phyloP scores from a whole-genome alignment of 2,113 vertebrate species.

The Microtus pennsylvanicus region DNA sequence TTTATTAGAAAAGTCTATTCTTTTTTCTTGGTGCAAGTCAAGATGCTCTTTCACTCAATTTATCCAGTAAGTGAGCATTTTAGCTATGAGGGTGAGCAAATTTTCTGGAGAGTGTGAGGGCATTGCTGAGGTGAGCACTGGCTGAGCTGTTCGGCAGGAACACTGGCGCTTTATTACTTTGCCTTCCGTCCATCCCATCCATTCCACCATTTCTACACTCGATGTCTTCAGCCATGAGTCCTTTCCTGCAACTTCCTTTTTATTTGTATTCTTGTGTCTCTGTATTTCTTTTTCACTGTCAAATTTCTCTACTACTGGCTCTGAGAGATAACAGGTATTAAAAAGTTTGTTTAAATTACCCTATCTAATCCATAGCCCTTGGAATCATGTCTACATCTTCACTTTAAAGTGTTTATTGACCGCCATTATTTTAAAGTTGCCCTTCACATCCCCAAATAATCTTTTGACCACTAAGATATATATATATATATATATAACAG shows the following conservation, averaged over 20 bases:
- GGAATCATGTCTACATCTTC: not conserved
- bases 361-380: not conserved
- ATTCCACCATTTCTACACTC: not conserved
- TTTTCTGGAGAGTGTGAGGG: too few species aligned
- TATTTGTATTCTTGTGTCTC: not conserved
- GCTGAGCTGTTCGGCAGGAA: not conserved
- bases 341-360: not conserved
- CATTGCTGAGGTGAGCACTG: not conserved
- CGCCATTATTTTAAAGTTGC: not conserved
- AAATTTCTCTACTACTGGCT: not conserved
- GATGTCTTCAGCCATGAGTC: not conserved
- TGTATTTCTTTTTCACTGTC: not conserved
- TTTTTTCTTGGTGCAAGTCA: not conserved
- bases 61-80: not conserved
- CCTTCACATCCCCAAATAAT: not conserved
- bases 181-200: not conserved
- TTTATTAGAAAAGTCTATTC: not conserved
- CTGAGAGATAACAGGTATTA: not conserved
- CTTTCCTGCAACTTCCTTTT: not conserved
- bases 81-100: not conserved
- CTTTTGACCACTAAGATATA: not conserved
- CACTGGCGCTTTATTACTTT: not conserved
- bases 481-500: too few species aligned
- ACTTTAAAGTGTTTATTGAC: not conserved
- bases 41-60: not conserved